A percentile compares a stretch with the other conserved stretches of the same genome.
Conservation (phyloP, 2,888 invertebrate genomes). For the Troides oblongomaculatus region DNA sequence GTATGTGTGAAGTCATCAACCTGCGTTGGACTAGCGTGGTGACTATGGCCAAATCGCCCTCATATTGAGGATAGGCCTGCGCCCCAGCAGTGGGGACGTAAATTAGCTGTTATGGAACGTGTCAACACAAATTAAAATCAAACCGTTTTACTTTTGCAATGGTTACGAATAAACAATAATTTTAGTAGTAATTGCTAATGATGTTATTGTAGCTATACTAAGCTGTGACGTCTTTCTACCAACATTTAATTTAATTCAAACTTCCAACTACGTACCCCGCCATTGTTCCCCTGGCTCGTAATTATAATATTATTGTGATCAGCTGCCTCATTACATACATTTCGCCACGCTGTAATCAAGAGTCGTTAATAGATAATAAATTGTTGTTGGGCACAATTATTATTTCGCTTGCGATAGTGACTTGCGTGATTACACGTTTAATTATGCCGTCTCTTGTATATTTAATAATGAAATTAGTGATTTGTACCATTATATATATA, state of each 20-base stretch:
- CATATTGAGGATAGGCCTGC: no score
- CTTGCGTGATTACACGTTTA: slow-evolving; percentile 26
- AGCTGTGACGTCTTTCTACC: not conserved
- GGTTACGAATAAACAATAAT: no score
- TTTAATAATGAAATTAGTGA: slow-evolving; percentile 16
- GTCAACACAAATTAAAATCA: no score
- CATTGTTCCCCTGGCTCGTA: not conserved
- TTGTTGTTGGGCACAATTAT: slow-evolving; percentile 18
- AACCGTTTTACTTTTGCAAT: no score
- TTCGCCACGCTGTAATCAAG: slow-evolving; percentile 25
- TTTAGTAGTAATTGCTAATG: no score
- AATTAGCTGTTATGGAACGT: no score
- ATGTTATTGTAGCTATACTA: no score
- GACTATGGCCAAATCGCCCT: no score
- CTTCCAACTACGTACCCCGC: not conserved
- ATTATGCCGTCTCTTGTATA: slow-evolving; percentile 8
- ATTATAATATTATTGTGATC: slow-evolving; percentile 19
- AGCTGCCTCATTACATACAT: slow-evolving; percentile 19
- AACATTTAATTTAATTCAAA: not conserved
- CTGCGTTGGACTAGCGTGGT: no score
- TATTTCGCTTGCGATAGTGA: slow-evolving; percentile 11
- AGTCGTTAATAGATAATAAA: slow-evolving; percentile 24
- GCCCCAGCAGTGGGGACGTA: no score
- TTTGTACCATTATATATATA: slow-evolving; percentile 3
- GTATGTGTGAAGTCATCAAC: no score